These are phyloP conservation scores for Blomia tropicalis DNA, from an alignment of 2,888 invertebrate genomes.

Conservation along the genomic window DNA sequence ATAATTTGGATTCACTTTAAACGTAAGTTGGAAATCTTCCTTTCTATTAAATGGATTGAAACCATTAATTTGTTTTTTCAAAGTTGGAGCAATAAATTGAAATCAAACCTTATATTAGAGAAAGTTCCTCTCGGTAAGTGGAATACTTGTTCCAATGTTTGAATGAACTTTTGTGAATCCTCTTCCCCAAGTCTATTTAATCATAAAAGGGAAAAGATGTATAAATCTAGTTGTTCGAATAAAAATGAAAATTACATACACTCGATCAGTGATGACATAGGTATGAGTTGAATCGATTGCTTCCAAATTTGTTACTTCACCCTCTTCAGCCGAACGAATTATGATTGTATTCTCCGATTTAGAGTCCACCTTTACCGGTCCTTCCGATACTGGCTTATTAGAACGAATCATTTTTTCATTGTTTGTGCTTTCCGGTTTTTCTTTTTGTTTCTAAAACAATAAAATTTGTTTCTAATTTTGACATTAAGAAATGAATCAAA, in stretches of 20 bases:
- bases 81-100: not conserved
- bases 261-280: slow-evolving; percentile 57
- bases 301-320: slow-evolving; percentile 27
- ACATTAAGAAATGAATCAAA: not conserved
- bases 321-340: slow-evolving; percentile 17
- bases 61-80: slow-evolving; percentile 42
- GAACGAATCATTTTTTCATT: slow-evolving; percentile 24
- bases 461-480: not conserved
- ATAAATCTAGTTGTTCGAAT: not conserved
- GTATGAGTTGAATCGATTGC: slow-evolving; percentile 58
- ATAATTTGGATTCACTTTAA: slow-evolving; percentile 51
- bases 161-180: slow-evolving; percentile 55
- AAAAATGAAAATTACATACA: slow-evolving; percentile 38
- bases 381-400: slow-evolving; percentile 17
- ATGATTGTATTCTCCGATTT: slow-evolving; percentile 11
- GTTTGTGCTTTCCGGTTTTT: slow-evolving; percentile 27
- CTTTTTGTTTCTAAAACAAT: slow-evolving; percentile 31
- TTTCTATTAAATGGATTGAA: slow-evolving; percentile 42
- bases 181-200: slow-evolving; percentile 44
- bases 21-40: slow-evolving; percentile 57
- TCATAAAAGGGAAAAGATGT: not conserved
- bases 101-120: slow-evolving; percentile 47
- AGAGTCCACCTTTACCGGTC: slow-evolving; percentile 11
- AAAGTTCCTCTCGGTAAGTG: slow-evolving; percentile 48
- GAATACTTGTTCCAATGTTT: slow-evolving; percentile 51